Evolutionary conservation across 2,797 vertebrate genomes (phyloP).

Genomic region (Parotocinclus haroldoi): DNA sequence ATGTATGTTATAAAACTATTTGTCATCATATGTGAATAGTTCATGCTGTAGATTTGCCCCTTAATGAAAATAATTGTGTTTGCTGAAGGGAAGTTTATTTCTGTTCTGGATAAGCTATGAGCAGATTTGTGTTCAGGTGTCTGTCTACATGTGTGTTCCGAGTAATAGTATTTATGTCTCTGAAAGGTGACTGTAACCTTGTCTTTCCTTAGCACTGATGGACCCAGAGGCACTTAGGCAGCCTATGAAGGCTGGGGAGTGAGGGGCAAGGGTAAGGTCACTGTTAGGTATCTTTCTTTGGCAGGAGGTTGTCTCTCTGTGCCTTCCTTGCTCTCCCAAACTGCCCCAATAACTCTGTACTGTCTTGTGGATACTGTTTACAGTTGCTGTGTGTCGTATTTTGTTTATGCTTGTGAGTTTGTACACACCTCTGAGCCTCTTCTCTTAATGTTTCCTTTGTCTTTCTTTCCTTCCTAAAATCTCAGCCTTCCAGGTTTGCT

Average conservation of each 20-base stretch:
- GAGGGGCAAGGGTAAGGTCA: constrained; percentile 97
- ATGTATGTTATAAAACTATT: too few relatives aligned
- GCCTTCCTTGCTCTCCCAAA: constrained; percentile 72
- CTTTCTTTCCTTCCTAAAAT: constrained; percentile 75
- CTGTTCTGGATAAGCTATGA: too few relatives aligned
- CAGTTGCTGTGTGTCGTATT: constrained; percentile 56
- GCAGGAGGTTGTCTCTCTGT: constrained; percentile 70
- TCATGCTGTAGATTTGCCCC: too few relatives aligned
- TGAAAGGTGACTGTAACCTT: constrained; percentile 94
- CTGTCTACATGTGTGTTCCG: neutral
- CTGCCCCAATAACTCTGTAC: constrained; percentile 58
- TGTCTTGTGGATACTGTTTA: constrained; percentile 67
- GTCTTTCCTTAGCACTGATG: constrained; percentile 88
- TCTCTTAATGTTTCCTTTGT: constrained; percentile 48
- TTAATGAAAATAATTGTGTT: too few relatives aligned
- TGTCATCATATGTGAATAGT: too few relatives aligned
- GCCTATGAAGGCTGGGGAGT: constrained; percentile 68
- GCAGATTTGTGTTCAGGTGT: too few relatives aligned
- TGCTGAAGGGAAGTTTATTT: too few relatives aligned
- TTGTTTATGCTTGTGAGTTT: constrained; percentile 67
- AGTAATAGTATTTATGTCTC: constrained; percentile 61
- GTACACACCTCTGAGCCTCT: constrained; percentile 66
- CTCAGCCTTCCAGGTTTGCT: constrained; percentile 98
- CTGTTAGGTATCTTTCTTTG: constrained; percentile 82
- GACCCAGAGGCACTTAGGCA: constrained; percentile 70